Evolutionary conservation across 2,113 vertebrate species (phyloP).

Genomic region (Irena cyanogastra): DNA sequence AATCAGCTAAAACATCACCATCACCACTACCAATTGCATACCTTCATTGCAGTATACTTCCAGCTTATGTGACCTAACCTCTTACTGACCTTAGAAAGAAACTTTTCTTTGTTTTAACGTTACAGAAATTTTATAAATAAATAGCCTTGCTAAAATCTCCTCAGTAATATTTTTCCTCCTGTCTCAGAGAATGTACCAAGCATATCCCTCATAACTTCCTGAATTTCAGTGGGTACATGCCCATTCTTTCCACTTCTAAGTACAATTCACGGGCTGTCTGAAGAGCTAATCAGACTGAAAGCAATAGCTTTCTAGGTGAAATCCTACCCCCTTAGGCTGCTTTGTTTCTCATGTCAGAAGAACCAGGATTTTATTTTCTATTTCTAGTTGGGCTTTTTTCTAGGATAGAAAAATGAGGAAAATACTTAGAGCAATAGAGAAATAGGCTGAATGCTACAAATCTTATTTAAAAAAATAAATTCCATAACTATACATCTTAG

Average conservation of each 20-base stretch:
- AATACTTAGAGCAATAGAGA: neutral
- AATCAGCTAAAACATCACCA: fast-evolving
- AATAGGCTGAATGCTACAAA: neutral
- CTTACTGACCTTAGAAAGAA: neutral
- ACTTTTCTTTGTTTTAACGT: neutral
- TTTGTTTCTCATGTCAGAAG: neutral
- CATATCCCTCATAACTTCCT: neutral
- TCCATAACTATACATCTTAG: neutral
- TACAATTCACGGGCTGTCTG: neutral
- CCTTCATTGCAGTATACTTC: neutral
- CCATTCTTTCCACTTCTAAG: neutral
- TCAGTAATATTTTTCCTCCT: neutral
- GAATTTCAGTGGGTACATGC: neutral
- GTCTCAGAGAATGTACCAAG: neutral
- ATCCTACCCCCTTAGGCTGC: neutral
- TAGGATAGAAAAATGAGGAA: neutral
- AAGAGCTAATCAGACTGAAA: neutral
- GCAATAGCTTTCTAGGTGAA: neutral
- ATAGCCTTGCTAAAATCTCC: neutral
- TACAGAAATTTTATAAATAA: neutral
- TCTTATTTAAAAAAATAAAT: neutral
- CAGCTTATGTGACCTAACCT: neutral
- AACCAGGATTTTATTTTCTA: neutral
- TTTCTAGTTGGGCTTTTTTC: neutral
- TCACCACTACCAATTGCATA: fast-evolving